Conservation (phyloP, 2,888 invertebrate species). For the Scaptomyza parva region DNA sequence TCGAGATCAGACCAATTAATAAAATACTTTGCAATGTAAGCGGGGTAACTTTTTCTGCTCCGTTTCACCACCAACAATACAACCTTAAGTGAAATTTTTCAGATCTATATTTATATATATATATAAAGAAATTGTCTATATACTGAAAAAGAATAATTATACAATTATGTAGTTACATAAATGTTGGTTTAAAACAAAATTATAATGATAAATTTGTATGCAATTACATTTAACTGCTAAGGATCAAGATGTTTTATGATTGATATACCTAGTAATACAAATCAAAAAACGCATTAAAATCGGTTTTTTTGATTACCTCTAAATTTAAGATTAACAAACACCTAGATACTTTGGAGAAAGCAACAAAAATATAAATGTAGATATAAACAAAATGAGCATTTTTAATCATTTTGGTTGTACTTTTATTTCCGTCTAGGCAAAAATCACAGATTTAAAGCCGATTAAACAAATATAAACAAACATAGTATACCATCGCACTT, state of each 20-base stretch:
- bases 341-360: constrained; percentile 61
- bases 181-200: constrained; percentile 48
- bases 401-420: constrained; percentile 9
- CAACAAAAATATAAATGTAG: constrained; percentile 71
- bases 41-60: constrained; percentile 20
- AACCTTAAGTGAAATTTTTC: constrained; percentile 30
- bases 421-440: constrained; percentile 20
- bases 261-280: constrained; percentile 56
- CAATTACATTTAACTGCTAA: constrained; percentile 35
- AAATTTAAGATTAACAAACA: constrained; percentile 54
- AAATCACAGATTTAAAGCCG: constrained; percentile 25
- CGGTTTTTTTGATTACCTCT: constrained; percentile 65
- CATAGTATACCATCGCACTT: constrained; percentile 12
- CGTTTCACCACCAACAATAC: constrained; percentile 48
- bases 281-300: constrained; percentile 35
- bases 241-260: constrained; percentile 61
- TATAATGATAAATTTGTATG: constrained; percentile 31
- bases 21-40: constrained; percentile 26
- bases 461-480: constrained; percentile 9
- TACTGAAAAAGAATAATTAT: constrained; percentile 34
- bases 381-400: constrained; percentile 33
- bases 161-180: constrained; percentile 40
- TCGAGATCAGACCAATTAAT: constrained; percentile 34
- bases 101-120: constrained; percentile 11
- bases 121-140: constrained; percentile 30